These are phyloP conservation scores for Rhea americana DNA, from an alignment of 2,113 vertebrate genomes.

Conservation along the genomic window DNA sequence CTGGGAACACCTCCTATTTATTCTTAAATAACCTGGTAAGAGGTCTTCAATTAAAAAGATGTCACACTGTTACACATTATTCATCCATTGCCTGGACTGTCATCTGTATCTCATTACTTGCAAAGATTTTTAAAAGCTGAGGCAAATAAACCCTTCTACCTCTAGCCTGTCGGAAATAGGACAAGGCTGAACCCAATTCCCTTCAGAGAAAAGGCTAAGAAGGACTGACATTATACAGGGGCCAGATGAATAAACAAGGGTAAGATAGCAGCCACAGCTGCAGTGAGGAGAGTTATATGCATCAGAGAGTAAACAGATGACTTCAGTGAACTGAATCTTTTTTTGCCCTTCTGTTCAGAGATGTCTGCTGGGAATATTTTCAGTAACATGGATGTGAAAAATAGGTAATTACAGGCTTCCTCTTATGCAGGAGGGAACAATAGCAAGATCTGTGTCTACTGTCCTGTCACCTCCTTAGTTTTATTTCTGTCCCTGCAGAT, in stretches of 20 bases:
- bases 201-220: background rate
- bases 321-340: background rate
- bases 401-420: background rate
- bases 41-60: background rate
- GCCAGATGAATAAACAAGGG: background rate
- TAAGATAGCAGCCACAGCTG: background rate
- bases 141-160: background rate
- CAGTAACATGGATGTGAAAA: background rate
- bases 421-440: background rate
- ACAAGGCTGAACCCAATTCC: background rate
- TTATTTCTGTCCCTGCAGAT: constrained; percentile 21
- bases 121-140: background rate
- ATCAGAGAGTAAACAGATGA: background rate
- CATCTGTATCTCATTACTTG: background rate
- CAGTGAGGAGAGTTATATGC: background rate
- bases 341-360: background rate
- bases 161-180: background rate
- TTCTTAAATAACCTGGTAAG: background rate
- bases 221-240: background rate
- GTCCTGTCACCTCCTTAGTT: background rate
- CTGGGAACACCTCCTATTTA: background rate
- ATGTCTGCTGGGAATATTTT: background rate
- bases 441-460: background rate
- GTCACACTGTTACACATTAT: background rate
- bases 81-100: background rate